These are phyloP conservation scores for Coecobrya sp. DNA, from an alignment of 2,888 invertebrate genomes.

Conservation along the genomic window DNA sequence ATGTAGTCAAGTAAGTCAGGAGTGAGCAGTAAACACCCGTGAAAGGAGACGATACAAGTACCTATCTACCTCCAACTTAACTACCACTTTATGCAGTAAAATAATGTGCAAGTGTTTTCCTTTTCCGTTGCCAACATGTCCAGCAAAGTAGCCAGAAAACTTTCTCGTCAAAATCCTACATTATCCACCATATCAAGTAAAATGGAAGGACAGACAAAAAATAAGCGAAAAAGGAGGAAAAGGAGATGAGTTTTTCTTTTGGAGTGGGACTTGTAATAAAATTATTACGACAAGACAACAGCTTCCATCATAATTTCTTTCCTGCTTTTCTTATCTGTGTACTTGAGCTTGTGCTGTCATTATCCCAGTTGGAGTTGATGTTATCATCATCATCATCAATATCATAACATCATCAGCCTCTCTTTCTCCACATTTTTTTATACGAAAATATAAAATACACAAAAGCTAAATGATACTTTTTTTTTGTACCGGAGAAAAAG, in stretches of 20 bases:
- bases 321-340: neutral
- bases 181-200: neutral
- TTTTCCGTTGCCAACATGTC: neutral
- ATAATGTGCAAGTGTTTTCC: neutral
- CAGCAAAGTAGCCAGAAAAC: neutral
- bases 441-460: neutral
- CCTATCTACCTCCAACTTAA: no score
- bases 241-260: neutral
- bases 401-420: neutral
- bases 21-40: neutral
- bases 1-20: neutral
- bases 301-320: neutral
- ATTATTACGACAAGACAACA: constrained; percentile 2
- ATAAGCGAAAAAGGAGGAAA: neutral
- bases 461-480: neutral
- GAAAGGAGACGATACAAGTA: neutral
- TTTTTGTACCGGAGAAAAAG: neutral
- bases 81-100: neutral
- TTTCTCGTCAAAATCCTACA: neutral
- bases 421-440: neutral
- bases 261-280: neutral
- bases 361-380: constrained; percentile 4
- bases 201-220: neutral
- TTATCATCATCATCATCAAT: neutral
- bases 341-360: neutral